Percentiles rank a stretch among this genome's conserved stretches.
Conservation (phyloP, 2,888 invertebrate species). For the Blastobasis adustella region DNA sequence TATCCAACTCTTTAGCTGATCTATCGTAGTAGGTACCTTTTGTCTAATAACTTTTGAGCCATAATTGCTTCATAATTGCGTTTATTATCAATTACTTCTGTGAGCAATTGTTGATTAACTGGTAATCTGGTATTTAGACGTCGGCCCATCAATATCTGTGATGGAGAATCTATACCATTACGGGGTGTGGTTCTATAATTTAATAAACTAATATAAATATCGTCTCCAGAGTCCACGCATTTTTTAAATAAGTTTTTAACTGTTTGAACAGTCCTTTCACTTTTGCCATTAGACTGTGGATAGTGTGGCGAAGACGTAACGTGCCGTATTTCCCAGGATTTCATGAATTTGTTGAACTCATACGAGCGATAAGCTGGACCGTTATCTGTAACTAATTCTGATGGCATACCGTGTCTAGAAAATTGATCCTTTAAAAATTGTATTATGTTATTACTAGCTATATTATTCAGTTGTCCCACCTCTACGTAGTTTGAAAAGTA, state of each 20-base stretch:
- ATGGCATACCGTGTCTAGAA: conserved; percentile 7
- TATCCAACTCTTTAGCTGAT: neutral
- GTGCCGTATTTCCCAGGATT: conserved; percentile 5
- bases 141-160: conserved; percentile 13
- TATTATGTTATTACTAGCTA: neutral
- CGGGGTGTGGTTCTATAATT: neutral
- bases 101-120: neutral
- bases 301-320: conserved; percentile 5
- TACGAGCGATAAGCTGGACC: conserved; percentile 6
- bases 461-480: neutral
- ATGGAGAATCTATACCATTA: conserved; percentile 7
- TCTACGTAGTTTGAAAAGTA: conserved; percentile 2
- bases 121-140: conserved; percentile 10
- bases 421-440: neutral
- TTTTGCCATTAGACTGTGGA: conserved; percentile 11
- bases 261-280: conserved; percentile 11
- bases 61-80: neutral
- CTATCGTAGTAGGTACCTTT: neutral
- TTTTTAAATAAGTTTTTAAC: conserved; percentile 12
- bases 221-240: conserved; percentile 1
- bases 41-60: neutral
- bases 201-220: conserved; percentile 11
- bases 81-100: too few relatives aligned
- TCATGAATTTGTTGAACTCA: conserved; percentile 9
- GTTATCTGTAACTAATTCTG: conserved; percentile 7